These are phyloP conservation scores for Aldrovandia affinis DNA, from an alignment of 2,797 vertebrate species.

Conservation along the genomic window DNA sequence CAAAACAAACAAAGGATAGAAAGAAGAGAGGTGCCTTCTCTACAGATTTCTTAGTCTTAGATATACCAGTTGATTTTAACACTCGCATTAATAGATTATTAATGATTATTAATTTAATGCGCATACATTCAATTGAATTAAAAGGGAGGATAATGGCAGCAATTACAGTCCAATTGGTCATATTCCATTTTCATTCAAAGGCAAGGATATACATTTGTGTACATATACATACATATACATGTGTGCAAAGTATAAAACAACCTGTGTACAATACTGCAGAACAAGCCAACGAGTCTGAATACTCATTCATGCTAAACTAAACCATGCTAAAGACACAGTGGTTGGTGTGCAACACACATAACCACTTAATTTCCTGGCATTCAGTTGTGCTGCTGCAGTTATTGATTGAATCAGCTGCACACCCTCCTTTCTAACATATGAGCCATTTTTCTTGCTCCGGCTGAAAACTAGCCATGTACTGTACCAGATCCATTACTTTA, in stretches of 20 bases:
- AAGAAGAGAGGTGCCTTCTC: background rate
- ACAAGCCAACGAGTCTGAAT: background rate
- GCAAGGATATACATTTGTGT: no score
- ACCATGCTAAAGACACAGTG: no score
- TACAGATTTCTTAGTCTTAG: no score
- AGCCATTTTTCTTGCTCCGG: background rate
- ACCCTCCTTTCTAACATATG: background rate
- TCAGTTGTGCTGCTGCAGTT: background rate
- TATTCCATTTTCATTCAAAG: background rate
- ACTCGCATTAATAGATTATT: no score
- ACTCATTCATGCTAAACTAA: no score
- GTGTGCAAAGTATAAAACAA: background rate
- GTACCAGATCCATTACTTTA: background rate
- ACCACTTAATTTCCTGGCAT: slow-evolving; percentile 9
- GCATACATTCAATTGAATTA: background rate
- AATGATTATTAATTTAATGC: background rate
- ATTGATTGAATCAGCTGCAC: background rate
- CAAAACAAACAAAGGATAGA: background rate
- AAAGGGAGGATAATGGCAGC: background rate
- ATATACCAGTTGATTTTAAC: no score
- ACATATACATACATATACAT: no score
- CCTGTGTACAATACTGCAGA: background rate
- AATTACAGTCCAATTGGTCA: background rate
- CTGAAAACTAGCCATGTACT: background rate
- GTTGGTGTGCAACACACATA: background rate